phyloP scores from a whole-genome alignment of 53 echinoderm and acorn worm species.

The Holothuria scabra region DNA sequence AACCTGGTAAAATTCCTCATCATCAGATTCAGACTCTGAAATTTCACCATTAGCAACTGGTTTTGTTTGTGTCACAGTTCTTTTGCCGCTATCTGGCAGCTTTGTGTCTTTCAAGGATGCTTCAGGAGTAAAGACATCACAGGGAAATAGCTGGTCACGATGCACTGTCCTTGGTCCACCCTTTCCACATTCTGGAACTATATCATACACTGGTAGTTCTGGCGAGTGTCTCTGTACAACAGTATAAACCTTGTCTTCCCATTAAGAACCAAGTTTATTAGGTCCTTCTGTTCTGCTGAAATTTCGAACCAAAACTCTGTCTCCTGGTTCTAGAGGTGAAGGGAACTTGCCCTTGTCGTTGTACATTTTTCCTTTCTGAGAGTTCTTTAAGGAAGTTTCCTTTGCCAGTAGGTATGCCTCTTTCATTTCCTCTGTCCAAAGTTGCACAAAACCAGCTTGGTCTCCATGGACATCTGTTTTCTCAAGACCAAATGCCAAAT shows the following conservation, averaged over 20 bases:
- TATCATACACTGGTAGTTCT: conserved; percentile 69
- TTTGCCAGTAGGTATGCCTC: conserved; percentile 55
- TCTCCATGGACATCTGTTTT: conserved; percentile 16
- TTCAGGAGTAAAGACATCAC: conserved; percentile 44
- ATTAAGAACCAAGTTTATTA: conserved; percentile 64
- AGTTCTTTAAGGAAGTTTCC: conserved; percentile 9
- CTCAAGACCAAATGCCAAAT: conserved; percentile 45
- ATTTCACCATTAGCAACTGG: background rate
- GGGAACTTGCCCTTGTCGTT: conserved; percentile 40
- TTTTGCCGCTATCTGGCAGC: too few relatives aligned
- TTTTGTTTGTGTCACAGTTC: background rate
- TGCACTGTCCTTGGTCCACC: conserved; percentile 39
- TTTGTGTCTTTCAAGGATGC: background rate
- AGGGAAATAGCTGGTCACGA: conserved; percentile 59
- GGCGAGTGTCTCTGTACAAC: conserved; percentile 48
- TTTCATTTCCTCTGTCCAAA: conserved; percentile 50
- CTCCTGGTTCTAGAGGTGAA: conserved; percentile 57
- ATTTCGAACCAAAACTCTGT: conserved; percentile 69
- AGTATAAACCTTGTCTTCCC: conserved; percentile 59
- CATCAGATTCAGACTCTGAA: conserved; percentile 23
- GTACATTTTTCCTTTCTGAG: conserved; percentile 44
- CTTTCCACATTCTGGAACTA: conserved; percentile 49
- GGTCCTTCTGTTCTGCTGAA: conserved; percentile 55
- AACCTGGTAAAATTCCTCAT: conserved; percentile 11
- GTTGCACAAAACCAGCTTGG: conserved; percentile 19